Conservation (phyloP, 2,888 invertebrate species). For the Scaptomyza cyrtandrae region DNA sequence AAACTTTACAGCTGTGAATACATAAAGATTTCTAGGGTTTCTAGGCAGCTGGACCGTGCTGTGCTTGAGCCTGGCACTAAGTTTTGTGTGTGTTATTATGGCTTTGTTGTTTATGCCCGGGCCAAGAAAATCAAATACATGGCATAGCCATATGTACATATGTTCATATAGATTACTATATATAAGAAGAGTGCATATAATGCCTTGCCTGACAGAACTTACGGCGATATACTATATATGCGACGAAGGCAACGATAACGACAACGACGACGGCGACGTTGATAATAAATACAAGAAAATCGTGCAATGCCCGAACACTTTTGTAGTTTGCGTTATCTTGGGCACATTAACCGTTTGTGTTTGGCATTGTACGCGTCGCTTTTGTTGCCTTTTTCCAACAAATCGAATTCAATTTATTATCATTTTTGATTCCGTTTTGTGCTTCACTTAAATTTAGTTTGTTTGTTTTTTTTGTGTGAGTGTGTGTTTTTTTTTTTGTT, state of each 20-base stretch:
- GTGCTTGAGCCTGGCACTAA: background rate
- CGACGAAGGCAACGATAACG: conserved; percentile 3
- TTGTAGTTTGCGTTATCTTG: conserved; percentile 47
- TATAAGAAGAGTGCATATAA: background rate
- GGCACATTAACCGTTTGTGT: conserved; percentile 52
- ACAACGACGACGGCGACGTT: conserved; percentile 21
- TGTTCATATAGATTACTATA: background rate
- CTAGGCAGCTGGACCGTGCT: background rate
- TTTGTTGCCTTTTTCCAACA: conserved; percentile 43
- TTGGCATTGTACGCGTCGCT: conserved; percentile 56
- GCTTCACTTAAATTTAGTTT: background rate
- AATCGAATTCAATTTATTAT: conserved; percentile 65
- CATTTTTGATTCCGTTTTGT: conserved; percentile 27
- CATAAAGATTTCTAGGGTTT: background rate
- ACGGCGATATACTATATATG: background rate
- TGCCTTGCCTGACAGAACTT: background rate
- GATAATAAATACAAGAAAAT: conserved; percentile 45
- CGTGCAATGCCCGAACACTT: conserved; percentile 36
- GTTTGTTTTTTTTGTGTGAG: conserved; percentile 3
- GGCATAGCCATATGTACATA: background rate
- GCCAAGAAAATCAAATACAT: background rate
- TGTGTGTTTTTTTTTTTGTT: conserved; percentile 1
- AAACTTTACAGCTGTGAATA: background rate
- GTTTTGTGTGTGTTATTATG: background rate
- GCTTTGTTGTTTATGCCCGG: background rate